Percentiles rank a stretch among this genome's conserved stretches.
These are phyloP conservation scores for Dromius quadrimaculatus DNA, from an alignment of 2,888 invertebrate genomes.

Conservation along the genomic window DNA sequence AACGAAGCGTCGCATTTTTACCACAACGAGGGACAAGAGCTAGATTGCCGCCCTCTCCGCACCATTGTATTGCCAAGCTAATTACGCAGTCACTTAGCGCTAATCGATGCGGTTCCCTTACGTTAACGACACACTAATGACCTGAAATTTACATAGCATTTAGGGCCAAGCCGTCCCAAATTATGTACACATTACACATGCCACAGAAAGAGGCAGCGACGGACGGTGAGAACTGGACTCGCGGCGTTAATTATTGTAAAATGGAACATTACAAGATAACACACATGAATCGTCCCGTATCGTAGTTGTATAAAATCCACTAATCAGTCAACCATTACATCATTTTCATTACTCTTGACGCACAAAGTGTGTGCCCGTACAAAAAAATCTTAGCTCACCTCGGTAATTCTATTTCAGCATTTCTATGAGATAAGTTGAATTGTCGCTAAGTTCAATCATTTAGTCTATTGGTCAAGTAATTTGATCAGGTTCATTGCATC, in stretches of 20 bases:
- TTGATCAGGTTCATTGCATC: no score
- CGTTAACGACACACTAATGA: constrained; percentile 69
- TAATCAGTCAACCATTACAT: no score
- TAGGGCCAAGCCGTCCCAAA: constrained; percentile 50
- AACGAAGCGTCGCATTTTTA: constrained; percentile 29
- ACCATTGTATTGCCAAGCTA: constrained; percentile 64
- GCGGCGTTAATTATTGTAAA: constrained; percentile 50
- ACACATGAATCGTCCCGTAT: neutral
- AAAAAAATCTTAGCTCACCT: no score
- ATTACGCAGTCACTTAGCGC: constrained; percentile 69
- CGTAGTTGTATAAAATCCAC: no score
- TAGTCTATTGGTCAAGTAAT: no score
- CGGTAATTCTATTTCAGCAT: no score
- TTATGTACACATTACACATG: constrained; percentile 52
- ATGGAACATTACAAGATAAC: constrained; percentile 43
- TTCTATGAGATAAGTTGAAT: no score
- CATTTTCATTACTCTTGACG: no score
- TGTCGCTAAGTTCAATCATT: no score
- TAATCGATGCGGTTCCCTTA: constrained; percentile 69
- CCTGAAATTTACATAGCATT: constrained; percentile 66
- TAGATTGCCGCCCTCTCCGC: neutral
- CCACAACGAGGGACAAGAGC: constrained; percentile 21
- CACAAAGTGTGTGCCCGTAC: no score
- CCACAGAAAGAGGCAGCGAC: constrained; percentile 23
- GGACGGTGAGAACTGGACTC: constrained; percentile 8